Evolutionary conservation across 1,140 invertebrate genomes (phyloP).

Genomic region (Thereuonema tuberculata): DNA sequence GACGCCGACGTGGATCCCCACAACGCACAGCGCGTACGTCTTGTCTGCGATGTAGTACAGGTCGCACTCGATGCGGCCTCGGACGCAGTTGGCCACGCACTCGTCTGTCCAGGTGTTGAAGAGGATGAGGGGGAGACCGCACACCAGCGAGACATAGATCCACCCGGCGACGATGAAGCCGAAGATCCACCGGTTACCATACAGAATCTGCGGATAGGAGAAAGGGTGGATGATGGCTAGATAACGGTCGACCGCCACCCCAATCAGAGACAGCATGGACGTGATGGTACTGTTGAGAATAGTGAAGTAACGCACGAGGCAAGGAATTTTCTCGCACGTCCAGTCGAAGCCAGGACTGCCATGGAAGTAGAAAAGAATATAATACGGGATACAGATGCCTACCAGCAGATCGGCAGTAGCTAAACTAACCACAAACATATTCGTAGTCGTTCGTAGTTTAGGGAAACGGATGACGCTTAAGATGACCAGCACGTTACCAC

Average conservation of each 20-base stretch:
- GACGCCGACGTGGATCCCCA: slow-evolving; percentile 16
- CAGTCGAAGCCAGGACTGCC: slow-evolving; percentile 9
- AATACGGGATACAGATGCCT: slow-evolving; percentile 16
- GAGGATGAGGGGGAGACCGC: slow-evolving; percentile 17
- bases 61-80: slow-evolving; percentile 17
- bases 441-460: slow-evolving; percentile 15
- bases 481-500: slow-evolving; percentile 18
- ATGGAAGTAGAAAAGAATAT: slow-evolving; percentile 20
- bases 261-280: slow-evolving; percentile 19
- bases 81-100: background rate
- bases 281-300: slow-evolving; percentile 17
- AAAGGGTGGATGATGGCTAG: slow-evolving; percentile 17
- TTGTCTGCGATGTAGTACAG: slow-evolving; percentile 17
- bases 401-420: slow-evolving; percentile 17
- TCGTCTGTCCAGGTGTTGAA: slow-evolving; percentile 3
- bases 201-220: slow-evolving; percentile 15
- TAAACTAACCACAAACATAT: slow-evolving; percentile 18
- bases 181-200: slow-evolving; percentile 8
- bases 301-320: slow-evolving; percentile 20
- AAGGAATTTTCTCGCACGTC: slow-evolving; percentile 16
- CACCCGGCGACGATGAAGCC: slow-evolving; percentile 14
- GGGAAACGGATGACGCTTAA: slow-evolving; percentile 12
- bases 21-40: slow-evolving; percentile 14
- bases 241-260: slow-evolving; percentile 20
- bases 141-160: slow-evolving; percentile 18